Evolutionary conservation across 2,797 vertebrate species (phyloP), one percentile per base, ranked within the genome.

Genomic region (Harpagifer antarcticus): DNA sequence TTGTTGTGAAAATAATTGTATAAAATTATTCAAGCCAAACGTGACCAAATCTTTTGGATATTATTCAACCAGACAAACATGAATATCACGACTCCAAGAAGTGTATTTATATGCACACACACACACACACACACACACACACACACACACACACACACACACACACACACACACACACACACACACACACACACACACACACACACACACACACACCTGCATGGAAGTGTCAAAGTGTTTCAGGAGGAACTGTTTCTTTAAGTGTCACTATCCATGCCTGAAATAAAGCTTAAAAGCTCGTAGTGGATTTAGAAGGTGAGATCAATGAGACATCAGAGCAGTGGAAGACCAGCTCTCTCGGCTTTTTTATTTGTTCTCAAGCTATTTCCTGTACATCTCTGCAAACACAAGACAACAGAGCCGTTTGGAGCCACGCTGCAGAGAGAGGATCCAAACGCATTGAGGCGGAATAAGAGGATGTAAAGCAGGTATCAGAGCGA

Each of bases 261-360:
- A 71, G 47, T 73, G 81, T 78, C 50, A 72, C 80, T 33, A 58
- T 60, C 58, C 68, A 44, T 52, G 83, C 54, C 69, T 72, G 79
- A 85, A 77, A 75, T 68, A 68, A 61, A 68, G 74, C 65, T 86
- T 83, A 69, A 77, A 81, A 65, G 61, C 59, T 58, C 52, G 19
- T 3, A 83, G 81, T 76, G 84, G 85, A 86, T 86, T 83, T 76
- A 75, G 74, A 74, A 85, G 81, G 81, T 86, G 79, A 83, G 87
- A 85, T 88, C 84, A 79, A 86, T 79, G 65, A 77, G 72, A 82
- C 82, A 67, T 79, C 82, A 61, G 75, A 79, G 87, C 78, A 66
- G 62, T 74, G 31, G 40, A 58, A 59, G 11, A 48, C 20, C 57
- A 8, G 55, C 72, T 70, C 50, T 62, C 65, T 62, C 52, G 69